These are phyloP conservation scores for Scomber japonicus DNA, from an alignment of 2,113 vertebrate species.

Conservation along the genomic window DNA sequence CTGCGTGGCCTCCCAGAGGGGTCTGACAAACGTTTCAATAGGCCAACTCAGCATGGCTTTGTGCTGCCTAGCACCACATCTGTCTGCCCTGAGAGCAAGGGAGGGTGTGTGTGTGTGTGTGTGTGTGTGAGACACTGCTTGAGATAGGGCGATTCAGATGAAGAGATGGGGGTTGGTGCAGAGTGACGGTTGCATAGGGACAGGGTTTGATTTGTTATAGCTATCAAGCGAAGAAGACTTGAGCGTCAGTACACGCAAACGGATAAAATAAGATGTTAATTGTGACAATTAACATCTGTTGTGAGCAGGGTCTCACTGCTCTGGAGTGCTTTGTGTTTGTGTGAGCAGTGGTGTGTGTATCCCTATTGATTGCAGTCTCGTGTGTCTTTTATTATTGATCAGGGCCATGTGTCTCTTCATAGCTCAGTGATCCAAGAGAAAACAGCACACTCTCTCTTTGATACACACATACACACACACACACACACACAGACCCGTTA, in stretches of 20 bases:
- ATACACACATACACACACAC: conserved; percentile 8
- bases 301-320: conserved; percentile 2
- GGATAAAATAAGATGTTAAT: conserved; percentile 13
- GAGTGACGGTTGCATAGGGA: not conserved
- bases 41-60: conserved; percentile 72
- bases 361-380: conserved; percentile 65
- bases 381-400: conserved; percentile 76
- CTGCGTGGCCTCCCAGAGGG: conserved; percentile 72
- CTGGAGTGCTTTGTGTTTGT: conserved; percentile 1
- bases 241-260: not conserved
- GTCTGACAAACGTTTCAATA: conserved; percentile 72
- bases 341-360: conserved; percentile 13
- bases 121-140: conserved; percentile 21
- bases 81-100: conserved; percentile 46
- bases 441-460: not conserved
- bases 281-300: conserved; percentile 27
- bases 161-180: conserved; percentile 36
- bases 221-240: not conserved
- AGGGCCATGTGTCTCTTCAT: conserved; percentile 57
- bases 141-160: conserved; percentile 5
- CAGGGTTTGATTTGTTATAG: conserved; percentile 1
- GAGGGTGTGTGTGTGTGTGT: not conserved
- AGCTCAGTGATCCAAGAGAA: conserved; percentile 34
- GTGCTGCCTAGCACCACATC: conserved; percentile 74
- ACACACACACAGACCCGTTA: conserved; percentile 21